phyloP scores from a whole-genome alignment of 2,113 vertebrate genomes.

The Donacobius atricapilla region DNA sequence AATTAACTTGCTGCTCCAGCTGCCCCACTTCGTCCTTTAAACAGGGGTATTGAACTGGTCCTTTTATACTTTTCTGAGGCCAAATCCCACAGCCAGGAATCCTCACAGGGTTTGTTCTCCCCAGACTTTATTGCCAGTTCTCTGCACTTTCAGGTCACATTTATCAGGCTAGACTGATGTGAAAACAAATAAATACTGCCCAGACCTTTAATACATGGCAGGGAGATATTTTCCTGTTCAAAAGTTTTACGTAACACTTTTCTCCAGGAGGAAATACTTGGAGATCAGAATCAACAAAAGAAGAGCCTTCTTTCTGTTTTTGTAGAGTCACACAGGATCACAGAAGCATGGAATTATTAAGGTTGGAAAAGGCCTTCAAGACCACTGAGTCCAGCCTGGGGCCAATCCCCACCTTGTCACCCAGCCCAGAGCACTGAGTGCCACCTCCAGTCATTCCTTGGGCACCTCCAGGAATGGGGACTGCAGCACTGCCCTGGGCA shows the following conservation, averaged over 20 bases:
- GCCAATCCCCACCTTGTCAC: rapidly evolving
- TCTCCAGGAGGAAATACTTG: neutral
- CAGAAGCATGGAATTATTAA: rapidly evolving
- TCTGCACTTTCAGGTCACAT: neutral
- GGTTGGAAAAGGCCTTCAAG: neutral
- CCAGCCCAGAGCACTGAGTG: neutral
- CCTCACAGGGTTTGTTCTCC: neutral
- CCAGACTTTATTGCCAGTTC: neutral
- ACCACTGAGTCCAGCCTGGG: rapidly evolving
- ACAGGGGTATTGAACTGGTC: neutral
- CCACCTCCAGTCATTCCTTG: rapidly evolving
- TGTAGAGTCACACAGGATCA: neutral
- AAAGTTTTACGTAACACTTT: neutral
- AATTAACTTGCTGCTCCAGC: neutral
- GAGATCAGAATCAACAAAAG: neutral
- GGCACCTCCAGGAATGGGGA: neutral
- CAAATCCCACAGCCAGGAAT: neutral
- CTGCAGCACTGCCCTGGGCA: neutral
- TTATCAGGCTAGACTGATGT: neutral
- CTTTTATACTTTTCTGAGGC: neutral
- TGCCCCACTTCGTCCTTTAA: neutral
- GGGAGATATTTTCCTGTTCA: neutral
- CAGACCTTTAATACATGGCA: neutral
- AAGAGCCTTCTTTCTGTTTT: neutral
- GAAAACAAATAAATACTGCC: neutral